Evolutionary conservation across 2,797 vertebrate species (phyloP).

Genomic region (Sebastes glaucus): DNA sequence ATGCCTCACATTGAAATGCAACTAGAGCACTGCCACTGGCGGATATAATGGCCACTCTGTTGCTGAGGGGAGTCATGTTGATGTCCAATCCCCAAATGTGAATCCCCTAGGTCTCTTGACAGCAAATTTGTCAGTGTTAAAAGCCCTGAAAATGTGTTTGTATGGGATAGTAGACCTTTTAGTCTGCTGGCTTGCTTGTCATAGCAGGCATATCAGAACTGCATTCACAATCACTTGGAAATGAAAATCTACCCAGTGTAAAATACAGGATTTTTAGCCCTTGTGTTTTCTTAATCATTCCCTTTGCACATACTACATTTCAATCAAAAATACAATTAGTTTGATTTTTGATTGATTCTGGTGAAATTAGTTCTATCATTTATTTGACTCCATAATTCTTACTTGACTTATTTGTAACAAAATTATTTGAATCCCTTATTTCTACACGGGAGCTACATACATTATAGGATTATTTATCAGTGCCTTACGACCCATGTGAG

Average conservation of each 20-base stretch:
- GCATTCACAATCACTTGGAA: background rate
- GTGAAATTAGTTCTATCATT: no score
- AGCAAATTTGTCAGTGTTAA: conserved; percentile 32
- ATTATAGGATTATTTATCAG: no score
- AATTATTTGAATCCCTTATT: no score
- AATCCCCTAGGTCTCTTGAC: conserved; percentile 22
- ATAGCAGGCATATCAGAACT: background rate
- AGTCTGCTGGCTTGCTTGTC: conserved; percentile 10
- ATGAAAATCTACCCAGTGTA: background rate
- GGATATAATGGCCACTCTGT: conserved; percentile 49
- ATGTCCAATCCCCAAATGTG: conserved; percentile 35
- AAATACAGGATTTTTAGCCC: background rate
- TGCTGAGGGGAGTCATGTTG: conserved; percentile 38
- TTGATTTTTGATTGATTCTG: background rate
- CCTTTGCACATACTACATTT: background rate
- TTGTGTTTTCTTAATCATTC: background rate
- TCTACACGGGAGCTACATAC: no score
- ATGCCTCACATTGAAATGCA: conserved; percentile 60
- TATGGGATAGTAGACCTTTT: background rate
- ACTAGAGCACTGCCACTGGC: conserved; percentile 48
- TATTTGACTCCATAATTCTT: no score
- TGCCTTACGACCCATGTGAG: no score
- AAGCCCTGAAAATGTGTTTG: conserved; percentile 27
- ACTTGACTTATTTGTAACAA: no score
- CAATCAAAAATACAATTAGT: background rate